Base-by-base conservation (phyloP, 2,888 invertebrate genomes). In the Chelonus formosanus region DNA sequence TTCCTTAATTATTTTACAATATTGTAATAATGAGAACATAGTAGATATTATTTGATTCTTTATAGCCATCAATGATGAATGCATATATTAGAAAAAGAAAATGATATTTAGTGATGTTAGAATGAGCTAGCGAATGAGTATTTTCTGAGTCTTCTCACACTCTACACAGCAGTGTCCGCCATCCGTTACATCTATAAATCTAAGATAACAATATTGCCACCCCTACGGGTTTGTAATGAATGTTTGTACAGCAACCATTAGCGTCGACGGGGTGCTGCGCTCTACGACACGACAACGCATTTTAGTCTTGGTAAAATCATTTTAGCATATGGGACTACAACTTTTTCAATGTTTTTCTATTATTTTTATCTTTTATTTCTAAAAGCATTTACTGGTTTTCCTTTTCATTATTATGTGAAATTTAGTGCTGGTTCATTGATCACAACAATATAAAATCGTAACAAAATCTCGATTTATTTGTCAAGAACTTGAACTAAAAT, bases 101-200 rank as follows among this genome's bases (percentile, higher is more conserved):
- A 40, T 40, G 3, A 40, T 5, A 6, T 4, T 4, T 10, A 10
- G 48, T 10, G n/a, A 20, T 75, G 74, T 74, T 62, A 70, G 69
- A 67, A 70, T 68, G 62, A 63, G 65, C 67, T 60, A 63, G 52
- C 44, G 63, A 54, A 63, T 34, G 61, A 47, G 58, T 65, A 63
- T 63, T 59, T 58, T 64, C 65, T 52, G 50, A 52, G 52, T 63
- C 50, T 60, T 60, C 56, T 61, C 59, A 62, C 64, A 65, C 20
- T 20, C 52, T 76, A 73, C 76, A 72, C 77, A 78, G 77, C 76
- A 75, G 77, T 78, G 78, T 80, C 78, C 80, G 78, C 82, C 82
- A 82, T 81, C 80, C 82, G 82, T 82, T 81, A 82, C 82, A 81
- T 82, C 81, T 80, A 82, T 82, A 82, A 82, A 82, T 82, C 81